Base-by-base conservation (phyloP, 2,113 vertebrate genomes). In the Procavia capensis region DNA sequence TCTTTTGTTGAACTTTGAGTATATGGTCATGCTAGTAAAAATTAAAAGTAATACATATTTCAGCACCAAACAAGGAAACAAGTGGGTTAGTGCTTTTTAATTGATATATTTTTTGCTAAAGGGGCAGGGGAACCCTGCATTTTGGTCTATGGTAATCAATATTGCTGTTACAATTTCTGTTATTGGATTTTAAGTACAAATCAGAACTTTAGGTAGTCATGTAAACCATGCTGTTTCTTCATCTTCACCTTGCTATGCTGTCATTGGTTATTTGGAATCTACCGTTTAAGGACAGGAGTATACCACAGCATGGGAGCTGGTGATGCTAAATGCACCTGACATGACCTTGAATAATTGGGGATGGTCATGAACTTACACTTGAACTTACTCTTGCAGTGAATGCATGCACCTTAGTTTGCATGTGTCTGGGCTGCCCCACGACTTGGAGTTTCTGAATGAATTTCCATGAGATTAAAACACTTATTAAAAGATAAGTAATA, bases 11-110 rank as follows among this genome's bases (percentile, higher is more conserved):
- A 96, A 76, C 19, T 31, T 61, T 57, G 45, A 25, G 19, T 68
- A 57, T 89, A 50, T 63, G 80, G 54, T 43, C 39, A 68, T 83
- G 3, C n/a, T 72, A 85, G 39, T 78, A 80, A 61, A 96, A 90
- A 90, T 59, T 19, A 83, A 74, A 90, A 80, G 43, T 47, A 24
- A 91, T 54, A 87, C 91, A 54, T 89, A 88, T 72, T 85, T 92
- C 5, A 64, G 11, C 19, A 79, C 16, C 6, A 66, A 64, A 50
- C 50, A 88, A 87, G 10, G 34, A 72, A 64, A 41, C 85, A 93
- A n/a, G 4, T 59, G 54, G 66, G 31, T 45, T 54, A 54, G 43
- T 93, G 43, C 45, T n/a, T 84, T 81, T 45, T 24, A 80, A 45
- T 70, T 79, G 54, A 19, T 81, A 1, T 68, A 25, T 22, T 78